Evolutionary conservation across 2,113 vertebrate genomes (phyloP).

Genomic region (Mirounga angustirostris): DNA sequence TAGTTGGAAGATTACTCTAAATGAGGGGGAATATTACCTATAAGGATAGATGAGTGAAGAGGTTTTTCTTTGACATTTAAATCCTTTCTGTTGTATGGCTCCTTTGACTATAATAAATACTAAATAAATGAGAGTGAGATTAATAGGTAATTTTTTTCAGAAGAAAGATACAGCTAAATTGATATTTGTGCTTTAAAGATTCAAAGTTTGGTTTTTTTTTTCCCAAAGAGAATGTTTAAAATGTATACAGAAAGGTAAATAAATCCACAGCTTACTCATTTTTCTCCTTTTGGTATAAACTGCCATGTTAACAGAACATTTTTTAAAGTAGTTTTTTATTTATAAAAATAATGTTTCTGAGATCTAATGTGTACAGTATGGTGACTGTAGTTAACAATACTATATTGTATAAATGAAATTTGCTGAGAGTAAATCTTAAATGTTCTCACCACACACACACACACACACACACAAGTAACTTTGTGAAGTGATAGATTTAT

Average conservation of each 20-base stretch:
- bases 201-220: background rate
- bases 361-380: background rate
- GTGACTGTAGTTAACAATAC: background rate
- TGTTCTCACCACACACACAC: background rate
- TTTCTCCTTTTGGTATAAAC: background rate
- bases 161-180: constrained; percentile 33
- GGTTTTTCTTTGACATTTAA: background rate
- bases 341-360: constrained; percentile 5
- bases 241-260: background rate
- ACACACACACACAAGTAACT: background rate
- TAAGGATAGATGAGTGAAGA: background rate
- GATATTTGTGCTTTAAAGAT: constrained; percentile 13
- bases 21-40: background rate
- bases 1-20: background rate
- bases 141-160: background rate
- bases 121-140: constrained; percentile 1
- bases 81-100: background rate
- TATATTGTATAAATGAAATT: background rate
- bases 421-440: background rate
- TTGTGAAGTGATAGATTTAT: background rate
- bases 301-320: background rate
- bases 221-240: background rate
- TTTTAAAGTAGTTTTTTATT: background rate
- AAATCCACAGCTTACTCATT: background rate
- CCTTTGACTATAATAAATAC: background rate